phyloP scores from a whole-genome alignment of 2,797 vertebrate species.

The Argentina silus region DNA sequence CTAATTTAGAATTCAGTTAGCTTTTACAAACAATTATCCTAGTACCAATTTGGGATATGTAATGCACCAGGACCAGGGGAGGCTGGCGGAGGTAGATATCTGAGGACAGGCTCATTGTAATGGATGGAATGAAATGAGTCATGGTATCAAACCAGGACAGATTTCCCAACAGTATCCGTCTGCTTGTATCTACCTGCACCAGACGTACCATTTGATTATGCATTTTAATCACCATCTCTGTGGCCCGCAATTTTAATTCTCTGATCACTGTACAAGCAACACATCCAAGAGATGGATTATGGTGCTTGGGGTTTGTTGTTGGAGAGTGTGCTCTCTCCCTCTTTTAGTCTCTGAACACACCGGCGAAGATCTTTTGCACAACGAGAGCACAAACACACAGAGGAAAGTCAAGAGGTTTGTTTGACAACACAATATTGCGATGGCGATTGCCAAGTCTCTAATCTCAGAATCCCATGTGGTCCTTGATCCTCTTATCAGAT shows the following conservation, averaged over 20 bases:
- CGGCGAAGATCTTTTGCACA: neutral
- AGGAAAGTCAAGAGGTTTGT: neutral
- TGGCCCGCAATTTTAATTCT: neutral
- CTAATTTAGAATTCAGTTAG: neutral
- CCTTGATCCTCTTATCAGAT: conserved; percentile 21
- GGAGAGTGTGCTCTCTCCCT: neutral
- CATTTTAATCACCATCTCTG: neutral
- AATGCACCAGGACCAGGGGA: too few relatives aligned
- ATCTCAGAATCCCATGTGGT: conserved; percentile 14
- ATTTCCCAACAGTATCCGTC: neutral
- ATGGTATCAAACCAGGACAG: too few relatives aligned
- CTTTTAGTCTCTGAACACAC: neutral
- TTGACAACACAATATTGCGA: neutral
- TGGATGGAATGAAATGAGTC: too few relatives aligned
- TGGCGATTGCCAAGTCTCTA: neutral
- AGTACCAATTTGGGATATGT: neutral
- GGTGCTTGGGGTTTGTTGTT: neutral
- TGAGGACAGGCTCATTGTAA: too few relatives aligned
- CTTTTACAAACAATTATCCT: neutral
- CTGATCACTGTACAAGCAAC: neutral
- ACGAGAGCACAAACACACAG: neutral
- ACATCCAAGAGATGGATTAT: neutral
- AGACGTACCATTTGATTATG: neutral
- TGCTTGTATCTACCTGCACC: neutral
- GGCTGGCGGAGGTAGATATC: too few relatives aligned